phyloP scores from a whole-genome alignment of 2,113 vertebrate genomes.

The Trematomus loennbergii region DNA sequence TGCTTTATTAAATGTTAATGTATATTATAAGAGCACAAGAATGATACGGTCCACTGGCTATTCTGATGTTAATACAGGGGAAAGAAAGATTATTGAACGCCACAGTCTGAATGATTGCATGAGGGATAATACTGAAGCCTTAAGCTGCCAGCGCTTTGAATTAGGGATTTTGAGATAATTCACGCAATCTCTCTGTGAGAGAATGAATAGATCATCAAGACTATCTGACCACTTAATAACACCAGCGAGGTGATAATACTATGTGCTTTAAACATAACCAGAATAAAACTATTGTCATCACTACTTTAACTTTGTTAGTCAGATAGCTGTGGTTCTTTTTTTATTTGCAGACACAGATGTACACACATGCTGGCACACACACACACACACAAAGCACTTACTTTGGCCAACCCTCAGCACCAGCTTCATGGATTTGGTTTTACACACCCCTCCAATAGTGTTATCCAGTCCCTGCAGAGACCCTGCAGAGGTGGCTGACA shows the following conservation, averaged over 20 bases:
- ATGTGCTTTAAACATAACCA: conserved; percentile 5
- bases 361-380: conserved; percentile 17
- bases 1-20: conserved; percentile 24
- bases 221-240: conserved; percentile 52
- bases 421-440: conserved; percentile 98
- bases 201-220: conserved; percentile 51
- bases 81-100: conserved; percentile 39
- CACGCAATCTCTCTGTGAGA: conserved; percentile 52
- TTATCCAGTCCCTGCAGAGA: conserved; percentile 94
- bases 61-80: conserved; percentile 35
- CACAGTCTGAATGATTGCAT: conserved; percentile 48
- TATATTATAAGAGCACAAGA: neutral
- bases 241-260: conserved; percentile 37
- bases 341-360: neutral
- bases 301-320: conserved; percentile 4
- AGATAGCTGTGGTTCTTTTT: neutral
- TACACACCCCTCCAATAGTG: conserved; percentile 93
- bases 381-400: conserved; percentile 80
- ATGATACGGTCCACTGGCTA: conserved; percentile 9
- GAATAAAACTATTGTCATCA: neutral
- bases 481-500: conserved; percentile 94
- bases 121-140: conserved; percentile 56
- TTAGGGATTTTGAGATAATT: conserved; percentile 65
- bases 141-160: conserved; percentile 69
- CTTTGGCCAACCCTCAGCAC: conserved; percentile 98